phyloP scores from a whole-genome alignment of 1,140 invertebrate genomes.

The Apis laboriosa region DNA sequence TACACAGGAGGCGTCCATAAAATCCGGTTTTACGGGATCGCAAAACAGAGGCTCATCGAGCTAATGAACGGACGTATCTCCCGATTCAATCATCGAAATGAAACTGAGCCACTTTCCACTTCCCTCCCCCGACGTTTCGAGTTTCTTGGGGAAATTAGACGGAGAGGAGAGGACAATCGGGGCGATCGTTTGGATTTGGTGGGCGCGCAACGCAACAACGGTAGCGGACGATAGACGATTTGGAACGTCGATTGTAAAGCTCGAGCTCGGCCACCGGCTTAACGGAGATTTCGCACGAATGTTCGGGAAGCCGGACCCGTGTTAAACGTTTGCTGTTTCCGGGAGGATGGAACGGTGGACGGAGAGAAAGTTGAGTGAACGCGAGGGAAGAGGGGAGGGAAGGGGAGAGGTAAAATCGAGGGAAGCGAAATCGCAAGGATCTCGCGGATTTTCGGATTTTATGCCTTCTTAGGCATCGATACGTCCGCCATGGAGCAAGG shows the following conservation, averaged over 20 bases:
- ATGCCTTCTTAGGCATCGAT: constrained; percentile 61
- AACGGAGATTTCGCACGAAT: constrained; percentile 58
- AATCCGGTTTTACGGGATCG: not conserved
- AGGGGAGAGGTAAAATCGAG: not conserved
- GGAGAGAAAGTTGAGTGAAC: constrained; percentile 35
- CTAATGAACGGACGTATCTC: not conserved
- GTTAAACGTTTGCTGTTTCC: constrained; percentile 50
- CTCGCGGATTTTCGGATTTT: constrained; percentile 70
- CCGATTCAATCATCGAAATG: constrained; percentile 20
- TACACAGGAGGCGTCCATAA: not conserved
- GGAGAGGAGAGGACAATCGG: constrained; percentile 20
- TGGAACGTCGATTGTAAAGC: constrained; percentile 30
- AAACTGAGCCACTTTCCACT: not conserved
- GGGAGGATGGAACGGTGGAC: not conserved
- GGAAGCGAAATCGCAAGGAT: constrained; percentile 61
- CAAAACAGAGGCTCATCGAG: not conserved
- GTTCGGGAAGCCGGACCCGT: constrained; percentile 42
- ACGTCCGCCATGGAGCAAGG: constrained; percentile 9
- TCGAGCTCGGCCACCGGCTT: constrained; percentile 42
- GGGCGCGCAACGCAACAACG: not conserved
- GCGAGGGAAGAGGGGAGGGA: not conserved
- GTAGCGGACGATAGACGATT: constrained; percentile 7
- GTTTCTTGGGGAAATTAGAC: constrained; percentile 22
- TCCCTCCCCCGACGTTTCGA: not conserved
- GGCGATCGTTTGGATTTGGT: constrained; percentile 15